A percentile compares a stretch with the other conserved stretches of the same genome.
Evolutionary conservation across 2,888 invertebrate genomes (phyloP).

Genomic region (Stenodera caucasica): DNA sequence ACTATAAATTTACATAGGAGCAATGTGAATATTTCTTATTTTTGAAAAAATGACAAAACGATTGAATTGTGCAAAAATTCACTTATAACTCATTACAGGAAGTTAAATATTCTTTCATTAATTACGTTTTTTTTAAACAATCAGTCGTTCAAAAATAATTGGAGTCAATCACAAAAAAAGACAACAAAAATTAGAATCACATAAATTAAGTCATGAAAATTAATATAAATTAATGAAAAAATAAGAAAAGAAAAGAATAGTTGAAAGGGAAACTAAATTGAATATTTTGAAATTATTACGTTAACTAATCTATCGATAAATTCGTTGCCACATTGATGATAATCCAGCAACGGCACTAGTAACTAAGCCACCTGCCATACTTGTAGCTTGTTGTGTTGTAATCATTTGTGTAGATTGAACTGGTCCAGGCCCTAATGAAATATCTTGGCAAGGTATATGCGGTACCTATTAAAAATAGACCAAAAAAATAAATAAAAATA

Average conservation of each 20-base stretch:
- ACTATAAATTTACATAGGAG: no score
- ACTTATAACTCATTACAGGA: background rate
- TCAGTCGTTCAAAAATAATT: background rate
- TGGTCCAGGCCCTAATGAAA: constrained; percentile 43
- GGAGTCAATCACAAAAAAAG: no score
- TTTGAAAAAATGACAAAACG: background rate
- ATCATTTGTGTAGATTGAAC: constrained; percentile 52
- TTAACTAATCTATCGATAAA: constrained; percentile 34
- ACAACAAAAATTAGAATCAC: background rate
- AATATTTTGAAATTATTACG: background rate
- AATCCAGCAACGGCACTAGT: constrained; percentile 82
- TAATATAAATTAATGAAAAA: background rate
- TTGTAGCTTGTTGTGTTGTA: constrained; percentile 54
- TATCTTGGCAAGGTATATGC: constrained; percentile 60
- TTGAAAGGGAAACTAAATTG: background rate
- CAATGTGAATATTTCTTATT: background rate
- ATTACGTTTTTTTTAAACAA: no score
- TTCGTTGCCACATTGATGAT: constrained; percentile 72
- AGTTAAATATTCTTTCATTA: no score
- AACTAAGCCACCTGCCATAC: constrained; percentile 74
- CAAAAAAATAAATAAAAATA: constrained; percentile 14
- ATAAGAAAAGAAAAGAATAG: background rate
- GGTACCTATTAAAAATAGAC: constrained; percentile 55
- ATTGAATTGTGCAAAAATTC: constrained; percentile 3
- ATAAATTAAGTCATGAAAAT: background rate